Evolutionary conservation across 2,888 invertebrate genomes (phyloP).

Genomic region (Acanthosepion esculentum): DNA sequence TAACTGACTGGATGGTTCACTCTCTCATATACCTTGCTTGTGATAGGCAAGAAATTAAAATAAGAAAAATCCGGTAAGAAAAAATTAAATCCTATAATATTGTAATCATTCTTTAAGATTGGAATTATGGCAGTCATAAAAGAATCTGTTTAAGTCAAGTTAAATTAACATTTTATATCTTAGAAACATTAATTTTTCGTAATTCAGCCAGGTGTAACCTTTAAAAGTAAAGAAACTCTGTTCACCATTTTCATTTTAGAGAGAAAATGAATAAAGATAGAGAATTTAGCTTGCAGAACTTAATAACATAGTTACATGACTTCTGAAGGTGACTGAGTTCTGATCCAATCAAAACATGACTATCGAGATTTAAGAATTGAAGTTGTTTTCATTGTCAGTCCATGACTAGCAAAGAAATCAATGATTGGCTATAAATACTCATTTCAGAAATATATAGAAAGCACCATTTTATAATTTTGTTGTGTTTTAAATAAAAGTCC

Average conservation of each 20-base stretch:
- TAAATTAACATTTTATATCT: not conserved
- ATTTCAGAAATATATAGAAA: not conserved
- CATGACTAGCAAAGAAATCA: conserved; percentile 12
- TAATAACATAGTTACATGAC: conserved; percentile 24
- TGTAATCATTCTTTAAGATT: not conserved
- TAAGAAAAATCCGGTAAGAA: too few relatives aligned
- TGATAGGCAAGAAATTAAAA: too few relatives aligned
- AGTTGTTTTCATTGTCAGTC: conserved; percentile 3
- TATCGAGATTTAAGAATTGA: not conserved
- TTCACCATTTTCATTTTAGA: not conserved
- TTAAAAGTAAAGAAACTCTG: not conserved
- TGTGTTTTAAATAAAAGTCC: not conserved
- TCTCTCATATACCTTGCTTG: too few relatives aligned
- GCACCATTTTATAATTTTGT: not conserved
- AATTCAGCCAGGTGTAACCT: conserved; percentile 33
- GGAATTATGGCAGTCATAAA: not conserved
- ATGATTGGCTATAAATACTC: conserved; percentile 33
- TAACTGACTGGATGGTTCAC: too few relatives aligned
- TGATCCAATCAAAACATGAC: conserved; percentile 10
- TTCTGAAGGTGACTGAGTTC: conserved; percentile 9
- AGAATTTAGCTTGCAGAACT: not conserved
- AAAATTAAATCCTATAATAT: too few relatives aligned
- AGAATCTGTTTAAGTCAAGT: not conserved
- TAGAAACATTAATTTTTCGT: not conserved
- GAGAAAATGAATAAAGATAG: not conserved